Percentiles rank a stretch among this genome's conserved stretches.
These are phyloP conservation scores for Parazoanthus atlanticus DNA, from an alignment of 92 coral and sea anemone genomes.

Conservation along the genomic window DNA sequence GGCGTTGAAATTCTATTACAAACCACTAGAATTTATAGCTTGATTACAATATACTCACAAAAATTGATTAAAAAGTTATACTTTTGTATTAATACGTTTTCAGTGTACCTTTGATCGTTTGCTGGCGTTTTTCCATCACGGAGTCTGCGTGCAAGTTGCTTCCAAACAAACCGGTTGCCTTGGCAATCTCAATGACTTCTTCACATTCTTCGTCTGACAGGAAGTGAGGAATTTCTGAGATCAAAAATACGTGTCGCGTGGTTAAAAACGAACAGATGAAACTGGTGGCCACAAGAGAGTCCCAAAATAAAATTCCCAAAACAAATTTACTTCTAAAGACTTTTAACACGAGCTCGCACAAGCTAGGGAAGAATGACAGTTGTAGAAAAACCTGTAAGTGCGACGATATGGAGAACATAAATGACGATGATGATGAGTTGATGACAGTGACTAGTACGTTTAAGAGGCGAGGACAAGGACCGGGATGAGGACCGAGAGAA, in stretches of 20 bases:
- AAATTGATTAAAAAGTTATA: neutral
- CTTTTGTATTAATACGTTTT: neutral
- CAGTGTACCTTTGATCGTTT: constrained; percentile 27
- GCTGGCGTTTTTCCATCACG: constrained; percentile 54
- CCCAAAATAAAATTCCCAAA: neutral
- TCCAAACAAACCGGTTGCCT: constrained; percentile 71
- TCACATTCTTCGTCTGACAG: constrained; percentile 80
- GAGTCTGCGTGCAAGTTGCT: constrained; percentile 73
- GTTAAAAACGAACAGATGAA: neutral
- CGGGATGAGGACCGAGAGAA: neutral
- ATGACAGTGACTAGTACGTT: neutral
- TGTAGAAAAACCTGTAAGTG: too few relatives aligned
- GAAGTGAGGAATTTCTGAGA: constrained; percentile 84
- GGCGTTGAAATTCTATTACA: neutral
- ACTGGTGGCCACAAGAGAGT: neutral
- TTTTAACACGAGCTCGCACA: neutral
- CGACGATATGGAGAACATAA: too few relatives aligned
- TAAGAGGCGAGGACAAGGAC: neutral
- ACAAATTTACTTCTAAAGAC: neutral
- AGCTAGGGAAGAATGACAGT: too few relatives aligned
- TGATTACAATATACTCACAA: neutral
- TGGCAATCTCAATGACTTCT: constrained; percentile 73
- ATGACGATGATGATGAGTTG: neutral
- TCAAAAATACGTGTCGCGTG: neutral
- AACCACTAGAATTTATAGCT: neutral